Evolutionary conservation across 2,113 vertebrate genomes (phyloP), one percentile per base, ranked within the genome.

Genomic region (Amia ocellicauda): DNA sequence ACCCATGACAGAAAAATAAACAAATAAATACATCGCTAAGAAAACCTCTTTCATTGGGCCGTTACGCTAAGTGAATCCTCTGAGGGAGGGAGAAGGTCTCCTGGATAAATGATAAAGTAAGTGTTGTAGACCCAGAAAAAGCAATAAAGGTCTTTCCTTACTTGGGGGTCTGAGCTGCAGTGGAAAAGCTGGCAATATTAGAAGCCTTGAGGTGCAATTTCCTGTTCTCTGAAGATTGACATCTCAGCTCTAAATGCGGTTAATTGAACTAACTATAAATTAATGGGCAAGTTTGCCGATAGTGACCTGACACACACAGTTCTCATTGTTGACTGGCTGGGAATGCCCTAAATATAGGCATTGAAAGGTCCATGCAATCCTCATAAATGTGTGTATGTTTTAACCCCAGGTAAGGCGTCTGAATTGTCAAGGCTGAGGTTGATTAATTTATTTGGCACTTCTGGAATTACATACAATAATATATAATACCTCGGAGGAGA

Each of bases 231-330:
- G 51, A 83, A 91, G 89, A 91, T 88, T 90, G 91, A 92, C 91
- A 92, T 85, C 86, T 81, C 82, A 83, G 84, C 84, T 82, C 90
- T 91, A 90, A 87, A 91, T 88, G 89, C 79, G 88, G 85, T 90
- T 93, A 92, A 93, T 93, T 93, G 89, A 92, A 91, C 85, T 89
- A 86, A 90, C 89, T 91, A 88, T 87, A 92, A 92, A 92, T 93
- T 89, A 93, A 91, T 85, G 80, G 80, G 74, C 82, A 78, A 83
- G 83, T 81, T 85, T 84, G 85, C 85, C 83, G 74, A 79, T 80
- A 84, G 80, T 54, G 77, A 81, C 66, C 77, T 83, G 86, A 88
- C 86, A 85, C 88, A 92, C 90, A 93, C 89, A 88, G 90, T 88
- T 68, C 87, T 88, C 88, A 92, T 93, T 93, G 90, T 93, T 72